Evolutionary conservation across 1,140 invertebrate species (phyloP), one percentile per base, ranked within the genome.

Genomic region (Tribolium madens): DNA sequence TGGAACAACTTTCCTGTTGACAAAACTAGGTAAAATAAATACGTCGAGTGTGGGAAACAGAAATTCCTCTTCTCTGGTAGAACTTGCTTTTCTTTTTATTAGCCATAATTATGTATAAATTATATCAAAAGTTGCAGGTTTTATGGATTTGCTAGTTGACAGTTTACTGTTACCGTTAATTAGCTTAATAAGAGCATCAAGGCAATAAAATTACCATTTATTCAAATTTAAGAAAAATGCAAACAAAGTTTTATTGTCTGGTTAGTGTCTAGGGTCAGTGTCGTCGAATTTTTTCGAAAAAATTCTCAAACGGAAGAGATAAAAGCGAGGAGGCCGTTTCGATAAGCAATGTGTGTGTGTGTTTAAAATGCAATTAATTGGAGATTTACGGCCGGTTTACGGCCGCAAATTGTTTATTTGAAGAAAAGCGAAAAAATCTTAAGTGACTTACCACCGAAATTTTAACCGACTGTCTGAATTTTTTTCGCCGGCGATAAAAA

Each of bases 401-500:
- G 57, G 57, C 31, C 57, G 26, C 9, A 64, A 64, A 33, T 64
- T 15, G 57, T 64, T 64, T 64, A 64, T 64, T 64, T 64, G 57
- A 33, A 64, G 21, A 33, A 7, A 33, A 64, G 57, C 57, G 13
- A 33, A 12, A n/a, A 33, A 33, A n/a, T 13, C 21, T 57, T 57
- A 57, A 57, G 36, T n/a, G 36, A 42, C 21, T 26, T 26, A 26
- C 21, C 21, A 26, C 21, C 21, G n/a, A 42, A 42, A 42, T 10
- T 42, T 42, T 4, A 10, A 42, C 36, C 36, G n/a, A 42, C 36
- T 42, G 36, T 42, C 0, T n/a, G 36, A 42, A 3, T 42, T 42
- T 42, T 42, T 42, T 42, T 42, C 15, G n/a, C 26, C 46, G 33
- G 48, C 72, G 36, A 78, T 75, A 82, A 81, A 81, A 78, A 71